Conservation (phyloP, 2,888 invertebrate genomes). For the Helobdella robusta region DNA sequence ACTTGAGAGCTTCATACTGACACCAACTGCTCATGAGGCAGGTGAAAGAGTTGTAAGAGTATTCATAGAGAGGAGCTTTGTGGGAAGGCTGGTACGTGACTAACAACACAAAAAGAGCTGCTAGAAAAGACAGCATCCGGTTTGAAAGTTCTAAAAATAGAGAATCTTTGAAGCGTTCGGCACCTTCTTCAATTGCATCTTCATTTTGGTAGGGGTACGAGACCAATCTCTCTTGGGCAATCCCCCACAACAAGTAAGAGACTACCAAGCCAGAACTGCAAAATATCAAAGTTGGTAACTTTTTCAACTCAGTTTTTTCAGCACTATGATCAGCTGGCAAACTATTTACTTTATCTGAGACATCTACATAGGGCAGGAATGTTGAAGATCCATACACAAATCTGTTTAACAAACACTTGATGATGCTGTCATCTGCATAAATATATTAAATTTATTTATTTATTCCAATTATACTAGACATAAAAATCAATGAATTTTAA, state of each 20-base stretch:
- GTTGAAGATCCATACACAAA: conserved; percentile 4
- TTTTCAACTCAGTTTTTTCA: too few species aligned
- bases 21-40: conserved; percentile 98
- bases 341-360: too few species aligned
- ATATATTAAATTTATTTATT: background rate
- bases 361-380: background rate
- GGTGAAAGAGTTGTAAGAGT: conserved; percentile 86
- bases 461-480: too few species aligned
- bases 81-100: conserved; percentile 51
- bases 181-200: conserved; percentile 29
- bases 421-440: conserved; percentile 2
- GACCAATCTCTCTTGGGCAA: conserved; percentile 96
- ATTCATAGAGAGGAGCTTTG: conserved; percentile 80
- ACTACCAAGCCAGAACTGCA: conserved; percentile 81
- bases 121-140: conserved; percentile 65
- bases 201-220: conserved; percentile 54
- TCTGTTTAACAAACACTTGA: background rate
- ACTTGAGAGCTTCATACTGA: conserved; percentile 97
- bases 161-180: conserved; percentile 78
- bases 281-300: conserved; percentile 53
- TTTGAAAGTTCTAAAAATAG: conserved; percentile 94
- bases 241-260: conserved; percentile 87
- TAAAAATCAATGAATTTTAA: too few species aligned
- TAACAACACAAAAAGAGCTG: conserved; percentile 31
- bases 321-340: background rate